Evolutionary conservation across 1,140 invertebrate genomes (phyloP).

Genomic region (Eurosta solidaginis): DNA sequence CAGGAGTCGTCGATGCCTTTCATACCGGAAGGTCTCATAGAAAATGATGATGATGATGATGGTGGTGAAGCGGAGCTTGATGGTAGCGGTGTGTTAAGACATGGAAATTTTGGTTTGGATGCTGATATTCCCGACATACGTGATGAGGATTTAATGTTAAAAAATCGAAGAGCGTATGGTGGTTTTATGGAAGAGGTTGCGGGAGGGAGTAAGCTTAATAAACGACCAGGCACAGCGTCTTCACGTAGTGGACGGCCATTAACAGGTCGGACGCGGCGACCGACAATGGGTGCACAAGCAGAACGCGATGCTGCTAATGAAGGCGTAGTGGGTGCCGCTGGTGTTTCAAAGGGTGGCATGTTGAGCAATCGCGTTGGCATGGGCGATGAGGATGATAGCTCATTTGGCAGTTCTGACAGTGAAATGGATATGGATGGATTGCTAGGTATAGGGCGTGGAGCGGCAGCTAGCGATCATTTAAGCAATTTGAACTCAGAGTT

Average conservation of each 20-base stretch:
- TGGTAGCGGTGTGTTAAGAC: constrained; percentile 18
- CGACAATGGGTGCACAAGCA: neutral
- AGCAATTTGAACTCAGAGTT: constrained; percentile 11
- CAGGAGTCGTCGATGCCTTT: constrained; percentile 52
- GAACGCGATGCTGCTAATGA: neutral
- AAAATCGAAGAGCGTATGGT: constrained; percentile 11
- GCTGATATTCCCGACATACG: constrained; percentile 51
- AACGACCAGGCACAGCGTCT: constrained; percentile 48
- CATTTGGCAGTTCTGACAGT: constrained; percentile 48
- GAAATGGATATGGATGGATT: constrained; percentile 54
- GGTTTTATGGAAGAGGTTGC: neutral
- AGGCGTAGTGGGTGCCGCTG: neutral
- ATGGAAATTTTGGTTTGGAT: constrained; percentile 43
- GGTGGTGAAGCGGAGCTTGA: constrained; percentile 43
- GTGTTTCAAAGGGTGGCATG: neutral
- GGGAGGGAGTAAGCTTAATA: constrained; percentile 26
- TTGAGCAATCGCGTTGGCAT: neutral
- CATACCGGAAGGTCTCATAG: constrained; percentile 53
- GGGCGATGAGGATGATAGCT: constrained; percentile 50
- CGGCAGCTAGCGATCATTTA: neutral
- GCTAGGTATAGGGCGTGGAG: constrained; percentile 30
- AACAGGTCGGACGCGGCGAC: constrained; percentile 48
- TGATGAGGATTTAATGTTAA: constrained; percentile 49
- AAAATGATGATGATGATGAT: constrained; percentile 49
- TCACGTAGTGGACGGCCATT: constrained; percentile 49